A percentile compares a stretch with the other conserved stretches of the same genome.
Evolutionary conservation across 2,888 invertebrate genomes (phyloP).

Genomic region (Cephus runcator): DNA sequence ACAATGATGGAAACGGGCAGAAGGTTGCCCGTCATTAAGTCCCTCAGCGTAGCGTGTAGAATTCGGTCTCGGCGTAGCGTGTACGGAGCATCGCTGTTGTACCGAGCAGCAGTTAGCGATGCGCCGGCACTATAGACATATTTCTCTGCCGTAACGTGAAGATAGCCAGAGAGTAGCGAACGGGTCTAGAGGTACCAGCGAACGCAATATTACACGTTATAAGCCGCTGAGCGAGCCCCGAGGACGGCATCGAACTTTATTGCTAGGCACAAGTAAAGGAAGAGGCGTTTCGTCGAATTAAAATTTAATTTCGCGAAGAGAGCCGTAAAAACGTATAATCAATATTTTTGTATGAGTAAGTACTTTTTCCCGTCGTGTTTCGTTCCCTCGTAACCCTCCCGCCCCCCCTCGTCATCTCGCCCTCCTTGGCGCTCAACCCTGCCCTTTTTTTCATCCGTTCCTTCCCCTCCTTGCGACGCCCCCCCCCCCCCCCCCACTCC

Average conservation of each 20-base stretch:
- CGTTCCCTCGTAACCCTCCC: conserved; percentile 1
- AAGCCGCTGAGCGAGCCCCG: conserved; percentile 24
- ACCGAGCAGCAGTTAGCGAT: neutral
- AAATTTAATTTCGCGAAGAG: conserved; percentile 40
- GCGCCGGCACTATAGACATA: neutral
- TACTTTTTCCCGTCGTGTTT: conserved; percentile 17
- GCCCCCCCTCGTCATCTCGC: neutral
- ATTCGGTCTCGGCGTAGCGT: conserved; percentile 13
- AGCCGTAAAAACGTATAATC: conserved; percentile 50
- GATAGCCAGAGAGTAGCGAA: neutral
- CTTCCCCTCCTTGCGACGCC: neutral
- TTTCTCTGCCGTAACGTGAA: neutral
- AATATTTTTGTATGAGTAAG: conserved; percentile 46
- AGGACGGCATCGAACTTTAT: conserved; percentile 11
- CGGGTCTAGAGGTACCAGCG: neutral
- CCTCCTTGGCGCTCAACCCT: neutral
- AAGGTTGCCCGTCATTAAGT: conserved; percentile 25
- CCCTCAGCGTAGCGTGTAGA: conserved; percentile 27
- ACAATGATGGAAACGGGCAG: conserved; percentile 2
- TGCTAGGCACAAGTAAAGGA: conserved; percentile 20
- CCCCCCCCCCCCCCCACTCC: neutral
- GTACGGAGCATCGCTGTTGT: neutral
- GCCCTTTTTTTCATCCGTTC: neutral
- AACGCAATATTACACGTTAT: conserved; percentile 23
- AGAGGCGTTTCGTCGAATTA: conserved; percentile 47